Evolutionary conservation across 1,140 invertebrate species (phyloP).

Genomic region (Chrysoperla carnea): DNA sequence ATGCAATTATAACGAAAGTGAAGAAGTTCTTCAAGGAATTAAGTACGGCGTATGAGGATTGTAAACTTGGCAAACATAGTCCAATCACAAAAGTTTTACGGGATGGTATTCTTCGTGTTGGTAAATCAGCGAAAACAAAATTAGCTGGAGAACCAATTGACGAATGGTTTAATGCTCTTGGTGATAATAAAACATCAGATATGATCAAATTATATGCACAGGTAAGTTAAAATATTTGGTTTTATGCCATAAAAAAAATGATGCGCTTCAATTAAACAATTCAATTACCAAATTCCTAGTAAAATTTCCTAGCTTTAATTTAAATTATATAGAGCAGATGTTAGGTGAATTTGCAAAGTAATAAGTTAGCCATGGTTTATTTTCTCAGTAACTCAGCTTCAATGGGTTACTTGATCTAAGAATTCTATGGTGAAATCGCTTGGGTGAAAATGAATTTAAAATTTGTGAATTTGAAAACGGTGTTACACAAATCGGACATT

Average conservation of each 20-base stretch:
- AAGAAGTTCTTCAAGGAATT: conserved; percentile 84
- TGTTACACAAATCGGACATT: too few relatives aligned
- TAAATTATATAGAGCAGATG: not conserved
- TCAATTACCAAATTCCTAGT: too few relatives aligned
- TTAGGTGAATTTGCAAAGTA: too few relatives aligned
- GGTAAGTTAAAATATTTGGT: conserved; percentile 23
- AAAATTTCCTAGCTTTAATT: too few relatives aligned
- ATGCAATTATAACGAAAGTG: conserved; percentile 59
- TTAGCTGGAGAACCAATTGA: conserved; percentile 57
- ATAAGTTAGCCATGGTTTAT: too few relatives aligned
- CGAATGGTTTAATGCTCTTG: conserved; percentile 78
- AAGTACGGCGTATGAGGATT: conserved; percentile 82
- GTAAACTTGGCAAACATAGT: conserved; percentile 74
- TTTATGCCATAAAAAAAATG: too few relatives aligned
- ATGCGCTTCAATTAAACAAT: not conserved
- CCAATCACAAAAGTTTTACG: conserved; percentile 66
- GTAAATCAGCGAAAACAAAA: conserved; percentile 41
- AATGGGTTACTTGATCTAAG: too few relatives aligned
- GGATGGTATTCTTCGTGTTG: conserved; percentile 80
- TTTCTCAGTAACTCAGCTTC: too few relatives aligned
- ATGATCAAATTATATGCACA: conserved; percentile 77
- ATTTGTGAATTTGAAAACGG: too few relatives aligned
- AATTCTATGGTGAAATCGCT: too few relatives aligned
- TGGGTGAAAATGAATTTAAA: too few relatives aligned
- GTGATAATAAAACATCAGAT: conserved; percentile 61